Percentiles rank a stretch among this genome's conserved stretches.
These are phyloP conservation scores for Drosophila merina DNA, from an alignment of 2,888 invertebrate species.

Conservation along the genomic window DNA sequence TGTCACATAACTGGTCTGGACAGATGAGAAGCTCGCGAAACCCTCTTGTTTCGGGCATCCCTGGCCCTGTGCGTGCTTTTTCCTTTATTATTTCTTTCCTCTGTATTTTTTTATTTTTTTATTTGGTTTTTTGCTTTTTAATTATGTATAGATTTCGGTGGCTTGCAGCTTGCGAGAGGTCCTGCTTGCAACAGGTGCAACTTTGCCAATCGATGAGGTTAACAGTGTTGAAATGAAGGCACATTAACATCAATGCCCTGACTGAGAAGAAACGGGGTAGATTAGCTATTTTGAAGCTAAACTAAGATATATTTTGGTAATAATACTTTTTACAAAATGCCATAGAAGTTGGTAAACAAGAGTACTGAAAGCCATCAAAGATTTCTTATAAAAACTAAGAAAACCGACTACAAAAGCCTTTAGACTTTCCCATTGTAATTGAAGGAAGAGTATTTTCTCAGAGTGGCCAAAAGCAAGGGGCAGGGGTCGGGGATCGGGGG, in stretches of 20 bases:
- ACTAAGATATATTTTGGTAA: no score
- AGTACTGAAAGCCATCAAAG: no score
- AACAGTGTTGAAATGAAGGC: constrained; percentile 38
- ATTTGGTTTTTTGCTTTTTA: constrained; percentile 42
- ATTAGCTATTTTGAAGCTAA: neutral
- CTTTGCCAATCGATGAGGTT: constrained; percentile 27
- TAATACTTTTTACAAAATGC: no score
- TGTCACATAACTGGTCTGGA: constrained; percentile 68
- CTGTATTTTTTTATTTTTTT: constrained; percentile 10
- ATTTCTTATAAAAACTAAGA: neutral
- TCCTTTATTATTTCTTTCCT: constrained; percentile 1
- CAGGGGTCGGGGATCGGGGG: no score
- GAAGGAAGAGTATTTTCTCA: neutral
- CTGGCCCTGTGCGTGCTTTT: constrained; percentile 16
- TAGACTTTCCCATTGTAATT: neutral
- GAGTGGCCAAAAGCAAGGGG: no score
- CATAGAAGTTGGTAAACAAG: no score
- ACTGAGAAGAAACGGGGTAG: neutral
- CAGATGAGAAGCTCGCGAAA: constrained; percentile 12
- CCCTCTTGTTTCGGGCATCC: constrained; percentile 53
- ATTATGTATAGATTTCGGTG: constrained; percentile 72
- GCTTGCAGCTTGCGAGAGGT: constrained; percentile 61
- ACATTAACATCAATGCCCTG: constrained; percentile 21
- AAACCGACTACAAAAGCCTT: neutral
- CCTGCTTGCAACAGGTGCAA: constrained; percentile 61